phyloP scores from a whole-genome alignment of 1,140 invertebrate genomes.

The Atta colombica region DNA sequence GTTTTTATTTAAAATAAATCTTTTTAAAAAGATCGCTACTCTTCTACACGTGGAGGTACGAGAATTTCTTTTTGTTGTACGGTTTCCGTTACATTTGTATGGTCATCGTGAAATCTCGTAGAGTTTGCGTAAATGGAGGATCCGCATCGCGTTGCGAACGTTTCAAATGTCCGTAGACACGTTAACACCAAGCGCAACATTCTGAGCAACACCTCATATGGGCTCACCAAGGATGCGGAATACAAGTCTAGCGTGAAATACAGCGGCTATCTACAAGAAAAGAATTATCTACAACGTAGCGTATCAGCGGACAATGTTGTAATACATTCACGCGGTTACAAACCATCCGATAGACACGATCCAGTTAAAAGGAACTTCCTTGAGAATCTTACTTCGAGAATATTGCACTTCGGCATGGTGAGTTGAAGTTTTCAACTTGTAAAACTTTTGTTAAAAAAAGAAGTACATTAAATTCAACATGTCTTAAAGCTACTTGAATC shows the following conservation, averaged over 20 bases:
- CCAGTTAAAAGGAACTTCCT: constrained; percentile 93
- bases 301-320: constrained; percentile 86
- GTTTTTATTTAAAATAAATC: constrained; percentile 9
- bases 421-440: constrained; percentile 25
- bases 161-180: constrained; percentile 59
- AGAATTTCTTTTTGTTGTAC: not conserved
- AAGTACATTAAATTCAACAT: not conserved
- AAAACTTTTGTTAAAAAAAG: not conserved
- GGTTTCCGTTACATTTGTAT: not conserved
- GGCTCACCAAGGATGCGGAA: constrained; percentile 77
- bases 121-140: constrained; percentile 55
- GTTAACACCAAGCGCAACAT: constrained; percentile 75
- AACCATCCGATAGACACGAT: constrained; percentile 94
- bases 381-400: constrained; percentile 91
- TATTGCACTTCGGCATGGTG: constrained; percentile 93
- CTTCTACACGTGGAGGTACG: not conserved
- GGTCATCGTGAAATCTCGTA: constrained; percentile 19
- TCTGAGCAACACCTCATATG: constrained; percentile 75
- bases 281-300: constrained; percentile 80
- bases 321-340: constrained; percentile 90
- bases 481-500: not conserved
- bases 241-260: constrained; percentile 75
- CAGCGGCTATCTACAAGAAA: constrained; percentile 67
- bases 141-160: constrained; percentile 49
- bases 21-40: not conserved